Evolutionary conservation across 2,113 vertebrate species (phyloP).

Genomic region (Prolemur simus): DNA sequence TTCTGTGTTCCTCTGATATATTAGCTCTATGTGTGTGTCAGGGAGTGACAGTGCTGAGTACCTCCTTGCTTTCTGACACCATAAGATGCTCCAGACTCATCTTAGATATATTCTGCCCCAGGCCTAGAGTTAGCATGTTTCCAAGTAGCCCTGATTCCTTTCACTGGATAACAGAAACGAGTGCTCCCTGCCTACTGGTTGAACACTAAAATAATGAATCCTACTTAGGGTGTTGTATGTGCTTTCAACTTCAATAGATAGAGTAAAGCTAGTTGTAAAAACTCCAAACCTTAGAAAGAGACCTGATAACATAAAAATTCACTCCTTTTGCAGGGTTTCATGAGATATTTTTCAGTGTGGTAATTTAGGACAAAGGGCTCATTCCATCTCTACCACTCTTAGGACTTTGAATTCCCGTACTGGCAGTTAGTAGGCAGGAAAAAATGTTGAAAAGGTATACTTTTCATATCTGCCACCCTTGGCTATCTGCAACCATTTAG

Average conservation of each 20-base stretch:
- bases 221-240: background rate
- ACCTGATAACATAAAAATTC: background rate
- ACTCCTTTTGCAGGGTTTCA: background rate
- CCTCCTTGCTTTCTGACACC: background rate
- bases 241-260: background rate
- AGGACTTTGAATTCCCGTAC: background rate
- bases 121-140: background rate
- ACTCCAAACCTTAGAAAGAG: background rate
- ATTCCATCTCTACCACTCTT: background rate
- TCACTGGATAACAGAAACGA: background rate
- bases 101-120: background rate
- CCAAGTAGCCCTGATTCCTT: background rate
- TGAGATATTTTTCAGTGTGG: rapidly evolving
- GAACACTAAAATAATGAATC: background rate
- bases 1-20: background rate
- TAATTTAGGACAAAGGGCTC: background rate
- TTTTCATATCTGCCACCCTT: background rate
- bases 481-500: background rate
- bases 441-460: background rate
- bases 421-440: background rate
- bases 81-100: background rate
- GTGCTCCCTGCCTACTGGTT: background rate
- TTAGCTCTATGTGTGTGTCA: background rate
- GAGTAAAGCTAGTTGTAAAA: background rate
- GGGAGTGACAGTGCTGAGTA: background rate